Evolutionary conservation across 1,140 invertebrate genomes (phyloP), one percentile per base, ranked within the genome.

Genomic region (Listronotus bonariensis): DNA sequence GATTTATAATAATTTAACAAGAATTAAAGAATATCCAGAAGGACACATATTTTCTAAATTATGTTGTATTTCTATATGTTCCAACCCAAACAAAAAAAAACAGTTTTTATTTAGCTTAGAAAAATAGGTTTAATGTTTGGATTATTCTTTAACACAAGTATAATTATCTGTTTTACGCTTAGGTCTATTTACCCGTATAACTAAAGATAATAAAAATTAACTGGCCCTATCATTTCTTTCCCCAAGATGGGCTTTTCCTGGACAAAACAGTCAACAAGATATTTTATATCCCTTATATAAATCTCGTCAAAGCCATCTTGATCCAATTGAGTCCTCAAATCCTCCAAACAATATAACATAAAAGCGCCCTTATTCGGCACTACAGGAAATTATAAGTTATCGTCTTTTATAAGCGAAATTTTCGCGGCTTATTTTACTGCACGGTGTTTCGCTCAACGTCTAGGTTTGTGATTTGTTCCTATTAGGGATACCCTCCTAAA

Each of bases 331-430:
- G 53, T 48, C 61, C 40, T 38, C 26, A 64, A 56, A 64, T 64
- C 61, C 61, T 15, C 43, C 61, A 64, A 64, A 64, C 61, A 64
- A 64, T 64, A 64, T 64, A 64, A 48, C 49, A 38, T 34, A 48
- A 54, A 53, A 18, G 17, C 15, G 46, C 46, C 46, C 20, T 26
- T 26, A 26, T 26, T 26, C 48, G 43, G 26, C 61, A 56, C 61
- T 56, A 56, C 26, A 26, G 20, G 52, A 64, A 64, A 64, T 64
- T 64, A 64, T 64, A 64, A 64, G 61, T 64, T 64, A 64, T 64
- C 61, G 61, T 52, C 61, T 54, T 64, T 64, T 64, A 64, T 64
- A 64, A 64, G 46, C 52, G 61, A 64, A 64, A 55, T 46, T 64
- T 56, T 41, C 55, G 43, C 61, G 61, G 51, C 61, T 64, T 62